Evolutionary conservation across 2,113 vertebrate genomes (phyloP).

Genomic region (Zosterops lateralis): DNA sequence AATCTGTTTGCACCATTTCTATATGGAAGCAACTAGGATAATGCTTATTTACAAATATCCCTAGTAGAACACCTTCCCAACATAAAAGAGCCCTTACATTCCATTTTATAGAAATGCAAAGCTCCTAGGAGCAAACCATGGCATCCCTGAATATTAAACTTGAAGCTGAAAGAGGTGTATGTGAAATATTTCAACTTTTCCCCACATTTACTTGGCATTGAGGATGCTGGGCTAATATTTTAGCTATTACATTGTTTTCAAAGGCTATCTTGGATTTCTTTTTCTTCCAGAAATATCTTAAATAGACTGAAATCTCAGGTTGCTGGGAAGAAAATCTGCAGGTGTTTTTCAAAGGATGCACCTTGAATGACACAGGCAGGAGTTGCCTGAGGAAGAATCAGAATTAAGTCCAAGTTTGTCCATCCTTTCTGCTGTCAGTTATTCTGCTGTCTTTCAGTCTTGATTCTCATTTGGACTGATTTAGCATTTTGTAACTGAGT

Average conservation of each 20-base stretch:
- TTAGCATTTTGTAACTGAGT: not conserved
- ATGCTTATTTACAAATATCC: not conserved
- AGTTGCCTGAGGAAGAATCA: not conserved
- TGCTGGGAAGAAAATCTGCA: not conserved
- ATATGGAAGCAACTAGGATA: not conserved
- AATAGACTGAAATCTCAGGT: not conserved
- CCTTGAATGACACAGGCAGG: not conserved
- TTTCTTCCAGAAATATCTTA: not conserved
- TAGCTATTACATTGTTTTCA: not conserved
- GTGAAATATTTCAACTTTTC: not conserved
- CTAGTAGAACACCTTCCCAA: not conserved
- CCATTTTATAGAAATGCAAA: not conserved
- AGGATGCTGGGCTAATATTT: not conserved
- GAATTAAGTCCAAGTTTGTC: not conserved
- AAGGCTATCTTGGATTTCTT: not conserved
- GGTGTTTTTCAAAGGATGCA: not conserved
- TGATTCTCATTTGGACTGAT: not conserved
- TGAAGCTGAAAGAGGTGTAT: not conserved
- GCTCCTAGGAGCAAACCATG: not conserved
- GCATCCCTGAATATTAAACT: not conserved
- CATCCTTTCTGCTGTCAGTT: not conserved
- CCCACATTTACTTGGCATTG: rapidly evolving
- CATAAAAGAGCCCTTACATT: not conserved
- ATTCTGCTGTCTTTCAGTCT: not conserved
- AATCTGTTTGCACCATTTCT: not conserved